phyloP scores from a whole-genome alignment of 2,113 vertebrate species.

The Sclerurus mexicanus region DNA sequence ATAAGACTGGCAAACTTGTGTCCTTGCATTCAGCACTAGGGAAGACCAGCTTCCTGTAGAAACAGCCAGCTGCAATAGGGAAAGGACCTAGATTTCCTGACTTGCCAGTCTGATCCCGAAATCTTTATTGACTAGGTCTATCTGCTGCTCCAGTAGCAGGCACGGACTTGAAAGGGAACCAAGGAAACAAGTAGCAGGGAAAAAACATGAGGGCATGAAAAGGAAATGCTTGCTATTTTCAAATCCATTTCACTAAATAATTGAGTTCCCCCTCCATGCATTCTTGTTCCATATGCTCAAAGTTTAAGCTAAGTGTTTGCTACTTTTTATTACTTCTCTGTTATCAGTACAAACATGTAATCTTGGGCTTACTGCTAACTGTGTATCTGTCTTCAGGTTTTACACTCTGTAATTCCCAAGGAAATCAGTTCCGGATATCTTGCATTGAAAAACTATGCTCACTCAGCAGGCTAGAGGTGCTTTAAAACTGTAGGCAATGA shows the following conservation, averaged over 20 bases:
- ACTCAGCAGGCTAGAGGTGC: background rate
- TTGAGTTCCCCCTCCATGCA: background rate
- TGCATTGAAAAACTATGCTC: background rate
- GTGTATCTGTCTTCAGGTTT: conserved; percentile 20
- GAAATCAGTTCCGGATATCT: conserved; percentile 9
- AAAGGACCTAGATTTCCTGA: background rate
- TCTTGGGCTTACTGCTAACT: background rate
- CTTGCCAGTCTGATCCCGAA: background rate
- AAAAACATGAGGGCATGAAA: background rate
- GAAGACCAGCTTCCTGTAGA: background rate
- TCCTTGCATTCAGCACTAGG: background rate
- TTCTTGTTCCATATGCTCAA: background rate
- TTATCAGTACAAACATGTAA: conserved; percentile 2
- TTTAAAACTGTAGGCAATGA: conserved; percentile 41
- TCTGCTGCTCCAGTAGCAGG: background rate
- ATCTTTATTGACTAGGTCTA: background rate
- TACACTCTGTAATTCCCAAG: conserved; percentile 11
- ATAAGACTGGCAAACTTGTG: background rate
- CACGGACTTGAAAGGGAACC: background rate
- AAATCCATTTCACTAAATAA: conserved; percentile 45
- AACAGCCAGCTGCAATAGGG: background rate
- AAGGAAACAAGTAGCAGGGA: background rate
- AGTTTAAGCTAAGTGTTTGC: conserved; percentile 26
- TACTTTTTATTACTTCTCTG: conserved; percentile 31
- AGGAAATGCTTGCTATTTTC: background rate